Base-by-base conservation (phyloP, 1,140 invertebrate species). In the Hypothenemus hampei region DNA sequence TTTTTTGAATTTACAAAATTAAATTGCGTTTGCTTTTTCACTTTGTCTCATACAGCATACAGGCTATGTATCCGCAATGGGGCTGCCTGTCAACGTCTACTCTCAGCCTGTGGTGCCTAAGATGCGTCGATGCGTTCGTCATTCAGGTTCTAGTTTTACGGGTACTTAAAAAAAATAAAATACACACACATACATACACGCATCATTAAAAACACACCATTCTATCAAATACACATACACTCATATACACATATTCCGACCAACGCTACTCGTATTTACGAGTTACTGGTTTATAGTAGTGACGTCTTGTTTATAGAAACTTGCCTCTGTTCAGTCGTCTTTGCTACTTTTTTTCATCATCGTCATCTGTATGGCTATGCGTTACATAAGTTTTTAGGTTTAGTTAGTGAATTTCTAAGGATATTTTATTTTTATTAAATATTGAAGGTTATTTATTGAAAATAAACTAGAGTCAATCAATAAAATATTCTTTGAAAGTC, bases 11-110 rank as follows among this genome's bases (percentile, higher is more conserved):
- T n/a, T 67, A 64, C 74, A 73, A 37, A 75, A 66, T 60, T 73
- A 70, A 48, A 72, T 70, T 72, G 49, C 75, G 66, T 54, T 71
- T 71, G 59, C 69, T 75, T 63, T 60, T 67, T 65, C 68, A 67
- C 65, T 72, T 72, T 72, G 69, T 72, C 69, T 69, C 66, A 66
- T 69, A 72, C 69, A 72, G 70, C 68, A 64, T 69, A 72, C 69
- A 72, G 66, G 72, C 72, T 70, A 65, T 67, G 69, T 65, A 66
- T 69, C 66, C 65, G 69, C 66, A 69, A 69, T 72, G 70, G 65
- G 64, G 72, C 72, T 65, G 73, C 69, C 66, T 72, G 72, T 71
- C 70, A 71, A 71, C 66, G 66, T 57, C 68, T 66, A 62, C 67
- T 68, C 57, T 69, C 68, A 68, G 68, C 66, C 67, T 68, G 68